Conservation (phyloP, 2,888 invertebrate genomes). For the Luperina testacea region DNA sequence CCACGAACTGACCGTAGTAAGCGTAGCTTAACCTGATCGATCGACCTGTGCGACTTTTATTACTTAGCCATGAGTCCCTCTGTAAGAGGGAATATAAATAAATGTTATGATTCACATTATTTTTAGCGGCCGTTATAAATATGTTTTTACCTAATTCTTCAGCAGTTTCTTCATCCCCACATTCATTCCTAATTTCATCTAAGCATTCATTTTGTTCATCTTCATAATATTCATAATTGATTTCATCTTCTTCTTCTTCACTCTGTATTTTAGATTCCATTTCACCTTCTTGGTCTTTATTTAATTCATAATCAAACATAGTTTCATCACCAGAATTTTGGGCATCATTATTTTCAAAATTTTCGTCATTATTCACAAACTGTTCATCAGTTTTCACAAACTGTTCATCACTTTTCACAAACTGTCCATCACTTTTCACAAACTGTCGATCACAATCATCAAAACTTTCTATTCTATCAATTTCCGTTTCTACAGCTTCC, state of each 20-base stretch:
- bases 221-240: conserved; percentile 39
- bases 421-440: not conserved
- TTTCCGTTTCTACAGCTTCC: conserved; percentile 32
- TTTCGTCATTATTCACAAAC: not conserved
- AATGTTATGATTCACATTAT: too few relatives aligned
- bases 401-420: not conserved
- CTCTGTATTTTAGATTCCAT: not conserved
- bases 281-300: conserved; percentile 2
- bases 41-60: too few relatives aligned
- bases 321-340: conserved; percentile 11
- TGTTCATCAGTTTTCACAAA: conserved; percentile 6
- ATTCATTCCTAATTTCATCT: conserved; percentile 47
- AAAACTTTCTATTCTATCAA: not conserved
- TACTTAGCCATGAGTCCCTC: too few relatives aligned
- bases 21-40: too few relatives aligned
- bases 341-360: not conserved
- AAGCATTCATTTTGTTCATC: conserved; percentile 35
- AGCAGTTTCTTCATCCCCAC: conserved; percentile 22
- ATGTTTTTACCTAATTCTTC: conserved; percentile 36
- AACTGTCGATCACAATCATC: conserved; percentile 6
- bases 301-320: conserved; percentile 13
- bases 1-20: too few relatives aligned
- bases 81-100: too few relatives aligned
- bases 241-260: conserved; percentile 14
- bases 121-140: not conserved